These are phyloP conservation scores for Arnoldichthys spilopterus DNA, from an alignment of 2,797 vertebrate genomes.

Conservation along the genomic window DNA sequence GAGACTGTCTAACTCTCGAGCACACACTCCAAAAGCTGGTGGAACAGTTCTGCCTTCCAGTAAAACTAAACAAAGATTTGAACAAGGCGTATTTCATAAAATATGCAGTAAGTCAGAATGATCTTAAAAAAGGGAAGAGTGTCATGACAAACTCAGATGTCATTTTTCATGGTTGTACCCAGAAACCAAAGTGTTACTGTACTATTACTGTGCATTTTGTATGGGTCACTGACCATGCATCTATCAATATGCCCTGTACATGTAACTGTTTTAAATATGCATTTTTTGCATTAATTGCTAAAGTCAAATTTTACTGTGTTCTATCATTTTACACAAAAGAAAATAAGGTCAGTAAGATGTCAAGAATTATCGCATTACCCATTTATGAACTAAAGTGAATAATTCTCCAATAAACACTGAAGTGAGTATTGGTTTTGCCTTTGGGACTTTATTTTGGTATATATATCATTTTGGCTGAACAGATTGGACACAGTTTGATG, in stretches of 20 bases:
- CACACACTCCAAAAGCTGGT: not conserved
- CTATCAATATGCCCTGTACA: not conserved
- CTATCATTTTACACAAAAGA: not conserved
- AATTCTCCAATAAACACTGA: too few relatives aligned
- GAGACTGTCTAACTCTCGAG: conserved; percentile 2
- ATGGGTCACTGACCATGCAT: not conserved
- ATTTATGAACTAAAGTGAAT: too few relatives aligned
- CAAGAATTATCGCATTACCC: too few relatives aligned
- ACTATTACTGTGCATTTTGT: not conserved
- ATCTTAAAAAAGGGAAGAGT: not conserved
- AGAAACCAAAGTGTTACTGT: not conserved
- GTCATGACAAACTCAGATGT: not conserved
- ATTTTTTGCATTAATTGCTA: not conserved
- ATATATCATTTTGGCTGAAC: not conserved
- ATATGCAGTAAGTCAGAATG: not conserved
- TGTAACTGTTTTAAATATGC: not conserved
- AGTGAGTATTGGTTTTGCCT: not conserved
- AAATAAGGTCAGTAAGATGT: too few relatives aligned
- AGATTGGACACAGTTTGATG: not conserved
- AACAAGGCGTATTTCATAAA: not conserved
- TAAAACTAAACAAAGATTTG: not conserved
- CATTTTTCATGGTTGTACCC: not conserved
- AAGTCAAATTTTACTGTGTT: not conserved
- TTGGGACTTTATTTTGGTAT: not conserved
- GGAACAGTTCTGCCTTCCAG: not conserved